Conservation (phyloP, 1,140 invertebrate genomes). For the Thrips palmi region DNA sequence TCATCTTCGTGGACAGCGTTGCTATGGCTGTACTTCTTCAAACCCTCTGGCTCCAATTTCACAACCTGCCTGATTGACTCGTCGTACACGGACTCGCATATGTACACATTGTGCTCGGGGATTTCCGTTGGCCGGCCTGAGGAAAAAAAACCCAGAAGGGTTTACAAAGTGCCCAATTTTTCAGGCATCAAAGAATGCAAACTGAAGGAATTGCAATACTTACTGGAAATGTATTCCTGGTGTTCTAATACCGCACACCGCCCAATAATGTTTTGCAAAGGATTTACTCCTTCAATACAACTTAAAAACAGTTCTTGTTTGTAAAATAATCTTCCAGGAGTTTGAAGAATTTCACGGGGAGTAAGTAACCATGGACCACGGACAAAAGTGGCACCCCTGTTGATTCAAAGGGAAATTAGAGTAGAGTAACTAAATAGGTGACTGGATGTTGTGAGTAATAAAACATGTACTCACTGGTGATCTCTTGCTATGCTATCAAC, state of each 20-base stretch:
- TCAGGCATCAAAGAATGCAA: background rate
- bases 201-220: conserved; percentile 21
- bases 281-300: conserved; percentile 78
- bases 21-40: conserved; percentile 70
- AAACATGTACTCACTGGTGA: conserved; percentile 53
- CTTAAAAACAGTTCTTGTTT: conserved; percentile 88
- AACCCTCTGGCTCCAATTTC: conserved; percentile 47
- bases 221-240: conserved; percentile 77
- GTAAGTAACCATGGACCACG: conserved; percentile 84
- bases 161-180: background rate
- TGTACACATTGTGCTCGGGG: conserved; percentile 75
- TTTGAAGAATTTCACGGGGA: conserved; percentile 67
- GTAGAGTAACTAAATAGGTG: no score
- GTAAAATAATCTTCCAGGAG: conserved; percentile 64
- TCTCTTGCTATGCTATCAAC: conserved; percentile 91
- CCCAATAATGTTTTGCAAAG: conserved; percentile 74
- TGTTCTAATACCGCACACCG: conserved; percentile 82
- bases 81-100: conserved; percentile 87
- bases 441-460: no score
- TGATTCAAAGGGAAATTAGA: conserved; percentile 25
- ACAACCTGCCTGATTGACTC: conserved; percentile 65
- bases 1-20: conserved; percentile 79
- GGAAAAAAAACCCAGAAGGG: conserved; percentile 14
- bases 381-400: conserved; percentile 72
- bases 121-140: conserved; percentile 86